Base-by-base conservation (phyloP, 2,113 vertebrate species). In the Grammomys surdaster region DNA sequence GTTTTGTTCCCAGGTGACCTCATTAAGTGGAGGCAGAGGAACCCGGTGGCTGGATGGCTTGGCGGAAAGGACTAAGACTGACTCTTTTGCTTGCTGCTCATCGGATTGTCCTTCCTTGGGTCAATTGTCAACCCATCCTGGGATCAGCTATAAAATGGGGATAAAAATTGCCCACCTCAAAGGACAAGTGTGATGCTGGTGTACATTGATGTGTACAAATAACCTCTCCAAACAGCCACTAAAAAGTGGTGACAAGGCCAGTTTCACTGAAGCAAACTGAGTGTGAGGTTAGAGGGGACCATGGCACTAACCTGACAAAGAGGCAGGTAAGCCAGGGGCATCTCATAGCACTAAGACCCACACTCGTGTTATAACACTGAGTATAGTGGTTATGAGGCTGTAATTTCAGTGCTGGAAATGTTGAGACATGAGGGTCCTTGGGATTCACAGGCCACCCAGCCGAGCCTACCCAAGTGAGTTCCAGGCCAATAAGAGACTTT, bases 1-100 rank as follows among this genome's bases (percentile, higher is more conserved):
- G 60, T 70, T 93, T 88, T 78, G 43, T 80, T 77, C 92, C 90
- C 77, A 67, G 85, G 82, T 54, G 90, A 84, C 93, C 70, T 95
- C 63, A 67, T 72, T 96, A 90, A 86, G 51, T 19, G 28, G 51
- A 92, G 31, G 22, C 73, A 72, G 46, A 67, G 22, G 40, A 20
- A 36, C 65, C 16, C 26, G 69, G 60, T 33, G 24, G n/a, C 76
- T 60, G 26, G 75, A 58, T 2, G 46, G 7, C 75, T 63, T 6
- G 0, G 26, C 28, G 26, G 75, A 40, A 63, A 87, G 17, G 63
- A 48, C 54, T 54, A 60, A 75, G 11, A 33, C 46, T 24, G 3
- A 56, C 60, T 80, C 73, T 70, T 84, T 28, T 12, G 19, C 51
- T 75, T 75, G 87, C 24, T 17, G 36, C 20, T 33, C 56, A n/a